Conservation (phyloP, 2,113 vertebrate species). For the Saguinus imperator region DNA sequence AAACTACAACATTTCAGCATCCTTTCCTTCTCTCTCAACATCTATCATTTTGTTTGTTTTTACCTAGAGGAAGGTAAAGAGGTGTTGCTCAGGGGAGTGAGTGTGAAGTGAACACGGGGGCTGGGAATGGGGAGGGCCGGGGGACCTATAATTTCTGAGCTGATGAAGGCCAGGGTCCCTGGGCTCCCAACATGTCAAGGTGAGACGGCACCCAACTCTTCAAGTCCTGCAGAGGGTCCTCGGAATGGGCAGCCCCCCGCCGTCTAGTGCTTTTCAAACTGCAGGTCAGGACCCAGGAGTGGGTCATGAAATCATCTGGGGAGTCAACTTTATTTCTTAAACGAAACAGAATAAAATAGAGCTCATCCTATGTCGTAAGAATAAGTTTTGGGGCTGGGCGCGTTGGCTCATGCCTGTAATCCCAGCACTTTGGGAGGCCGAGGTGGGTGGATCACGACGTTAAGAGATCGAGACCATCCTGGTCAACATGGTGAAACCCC, state of each 20-base stretch:
- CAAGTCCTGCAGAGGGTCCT: not conserved
- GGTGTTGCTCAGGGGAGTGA: not conserved
- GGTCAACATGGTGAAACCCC: too few relatives aligned
- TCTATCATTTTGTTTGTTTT: not conserved
- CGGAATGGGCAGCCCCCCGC: accelerated
- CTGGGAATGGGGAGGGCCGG: not conserved
- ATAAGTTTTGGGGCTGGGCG: not conserved
- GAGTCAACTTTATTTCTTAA: not conserved
- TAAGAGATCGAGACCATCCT: too few relatives aligned
- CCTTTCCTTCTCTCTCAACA: not conserved
- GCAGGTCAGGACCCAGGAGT: not conserved
- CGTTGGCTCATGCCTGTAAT: too few relatives aligned
- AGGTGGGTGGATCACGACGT: too few relatives aligned
- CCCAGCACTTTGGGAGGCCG: too few relatives aligned
- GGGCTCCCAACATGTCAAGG: not conserved
- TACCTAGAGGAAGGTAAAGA: not conserved
- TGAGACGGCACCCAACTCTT: not conserved
- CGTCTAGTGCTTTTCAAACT: not conserved
- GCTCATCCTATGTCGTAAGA: not conserved
- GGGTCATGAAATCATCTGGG: not conserved
- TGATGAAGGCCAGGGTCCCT: not conserved
- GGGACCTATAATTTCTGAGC: not conserved
- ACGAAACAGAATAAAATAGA: not conserved
- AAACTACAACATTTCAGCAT: not conserved
- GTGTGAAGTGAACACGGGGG: not conserved